A percentile compares a stretch with the other conserved stretches of the same genome.
phyloP scores from a whole-genome alignment of 1,140 invertebrate genomes.

The Galleria mellonella region DNA sequence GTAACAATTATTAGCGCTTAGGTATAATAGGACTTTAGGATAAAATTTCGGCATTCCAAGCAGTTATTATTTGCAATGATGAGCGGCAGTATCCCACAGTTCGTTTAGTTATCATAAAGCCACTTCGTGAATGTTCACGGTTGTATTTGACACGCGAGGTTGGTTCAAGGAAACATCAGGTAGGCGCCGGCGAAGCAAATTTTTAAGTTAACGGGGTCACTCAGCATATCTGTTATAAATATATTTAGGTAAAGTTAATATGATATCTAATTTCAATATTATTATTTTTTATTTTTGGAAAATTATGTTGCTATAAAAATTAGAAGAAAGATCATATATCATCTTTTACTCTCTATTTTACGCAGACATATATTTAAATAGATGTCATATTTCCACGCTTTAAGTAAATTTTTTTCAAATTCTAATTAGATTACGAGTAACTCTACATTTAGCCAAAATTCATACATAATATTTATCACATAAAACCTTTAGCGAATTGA shows the following conservation, averaged over 20 bases:
- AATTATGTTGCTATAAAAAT: too few species aligned
- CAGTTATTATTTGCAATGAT: slow-evolving; percentile 4
- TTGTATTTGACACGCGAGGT: slow-evolving; percentile 37
- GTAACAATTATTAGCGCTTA: slow-evolving; percentile 16
- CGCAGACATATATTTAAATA: too few species aligned
- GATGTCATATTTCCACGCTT: too few species aligned
- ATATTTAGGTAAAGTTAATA: neutral
- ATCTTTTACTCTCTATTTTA: too few species aligned
- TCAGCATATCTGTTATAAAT: too few species aligned
- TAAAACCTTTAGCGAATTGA: too few species aligned
- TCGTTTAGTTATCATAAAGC: slow-evolving; percentile 23
- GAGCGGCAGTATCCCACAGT: slow-evolving; percentile 7
- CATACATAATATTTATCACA: too few species aligned
- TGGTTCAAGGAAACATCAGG: slow-evolving; percentile 34
- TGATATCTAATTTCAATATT: neutral
- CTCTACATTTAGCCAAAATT: too few species aligned
- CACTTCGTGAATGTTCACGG: slow-evolving; percentile 39
- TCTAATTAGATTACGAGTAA: too few species aligned
- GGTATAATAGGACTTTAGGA: neutral
- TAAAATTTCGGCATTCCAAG: neutral
- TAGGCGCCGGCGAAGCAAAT: slow-evolving; percentile 35
- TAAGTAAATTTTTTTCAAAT: too few species aligned
- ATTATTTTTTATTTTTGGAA: too few species aligned
- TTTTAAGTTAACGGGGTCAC: slow-evolving; percentile 13
- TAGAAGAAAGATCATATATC: too few species aligned